Base-by-base conservation (phyloP, 2,888 invertebrate species). In the Tenthredo notha region DNA sequence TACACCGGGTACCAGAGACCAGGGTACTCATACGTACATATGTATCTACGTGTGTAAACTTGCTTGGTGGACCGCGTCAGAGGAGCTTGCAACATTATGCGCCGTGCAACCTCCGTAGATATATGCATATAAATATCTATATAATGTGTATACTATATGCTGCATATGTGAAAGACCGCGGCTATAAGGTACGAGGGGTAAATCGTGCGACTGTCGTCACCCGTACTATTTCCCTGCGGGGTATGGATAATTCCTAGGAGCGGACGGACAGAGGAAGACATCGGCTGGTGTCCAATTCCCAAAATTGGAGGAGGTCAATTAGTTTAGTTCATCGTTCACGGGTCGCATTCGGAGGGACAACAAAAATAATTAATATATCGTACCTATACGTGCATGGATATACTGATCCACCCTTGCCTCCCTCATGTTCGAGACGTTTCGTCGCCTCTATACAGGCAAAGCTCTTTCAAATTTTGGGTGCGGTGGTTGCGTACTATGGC, bases 1-100 rank as follows among this genome's bases (percentile, higher is more conserved):
- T 83, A 83, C 82, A 83, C 82, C 82, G 77, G 50, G 77, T 77
- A 50, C 70, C 70, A 25, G 29, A 74, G 74, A 74, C 74, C 43
- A n/a, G 43, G 74, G 61, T 25, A 67, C 50, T 1, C 75, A 50
- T 50, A 50, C 50, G 50, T 29, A 29, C 50, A 25, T 74, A 25
- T 7, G 9, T 40, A n/a, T 12, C 12, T 33, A 33, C 70, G 70
- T 33, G 37, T 37, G 70, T 77, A 77, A 74, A 43, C 21, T 43
- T 43, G 72, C 72, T 74, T 21, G 72, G 43, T 74, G 72, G 72
- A 40, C 72, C 72, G 72, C 43, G 72, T 74, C 72, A 74, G 43
- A 74, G 72, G 43, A 43, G 67, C 67, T 67, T 67, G 33, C 67
- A 67, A 67, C 67, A 67, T 67, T 67, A 67, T 67, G 33, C 61